Evolutionary conservation across 2,113 vertebrate genomes (phyloP).

Genomic region (Uropsilus gracilis): DNA sequence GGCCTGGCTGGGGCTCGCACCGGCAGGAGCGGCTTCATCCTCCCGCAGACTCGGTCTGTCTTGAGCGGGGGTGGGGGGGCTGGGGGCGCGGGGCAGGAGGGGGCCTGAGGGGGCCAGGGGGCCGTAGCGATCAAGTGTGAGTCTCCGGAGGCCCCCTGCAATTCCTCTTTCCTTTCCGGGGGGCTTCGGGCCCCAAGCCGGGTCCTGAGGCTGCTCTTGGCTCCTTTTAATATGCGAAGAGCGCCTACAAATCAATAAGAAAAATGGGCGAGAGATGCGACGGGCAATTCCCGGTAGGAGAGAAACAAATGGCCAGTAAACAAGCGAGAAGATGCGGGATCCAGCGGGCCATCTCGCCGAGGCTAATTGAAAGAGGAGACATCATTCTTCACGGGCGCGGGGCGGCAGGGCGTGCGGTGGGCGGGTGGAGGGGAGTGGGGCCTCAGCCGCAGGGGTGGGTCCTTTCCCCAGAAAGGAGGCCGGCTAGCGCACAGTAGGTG

Average conservation of each 20-base stretch:
- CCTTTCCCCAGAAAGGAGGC: no score
- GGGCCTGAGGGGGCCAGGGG: accelerated
- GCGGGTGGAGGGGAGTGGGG: no score
- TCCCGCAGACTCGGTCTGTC: accelerated
- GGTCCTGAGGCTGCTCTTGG: background rate
- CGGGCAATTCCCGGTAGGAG: slow-evolving; percentile 36
- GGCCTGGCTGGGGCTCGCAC: no score
- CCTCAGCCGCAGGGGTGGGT: no score
- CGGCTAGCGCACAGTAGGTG: no score
- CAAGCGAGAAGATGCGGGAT: slow-evolving; percentile 45
- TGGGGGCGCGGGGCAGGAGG: background rate
- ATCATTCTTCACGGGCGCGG: background rate
- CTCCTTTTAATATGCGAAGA: slow-evolving; percentile 17
- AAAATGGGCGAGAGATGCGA: slow-evolving; percentile 43
- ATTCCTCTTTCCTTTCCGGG: background rate
- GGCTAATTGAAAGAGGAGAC: slow-evolving; percentile 51
- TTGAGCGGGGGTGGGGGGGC: accelerated
- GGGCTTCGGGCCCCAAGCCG: background rate
- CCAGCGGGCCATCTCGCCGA: background rate
- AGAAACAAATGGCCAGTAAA: slow-evolving; percentile 58
- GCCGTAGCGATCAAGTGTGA: background rate
- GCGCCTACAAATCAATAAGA: slow-evolving; percentile 66
- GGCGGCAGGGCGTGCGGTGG: accelerated
- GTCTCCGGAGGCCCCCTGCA: background rate
- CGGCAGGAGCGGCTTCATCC: background rate